Base-by-base conservation (phyloP, 2,888 invertebrate genomes). In the Plebejus melissa region DNA sequence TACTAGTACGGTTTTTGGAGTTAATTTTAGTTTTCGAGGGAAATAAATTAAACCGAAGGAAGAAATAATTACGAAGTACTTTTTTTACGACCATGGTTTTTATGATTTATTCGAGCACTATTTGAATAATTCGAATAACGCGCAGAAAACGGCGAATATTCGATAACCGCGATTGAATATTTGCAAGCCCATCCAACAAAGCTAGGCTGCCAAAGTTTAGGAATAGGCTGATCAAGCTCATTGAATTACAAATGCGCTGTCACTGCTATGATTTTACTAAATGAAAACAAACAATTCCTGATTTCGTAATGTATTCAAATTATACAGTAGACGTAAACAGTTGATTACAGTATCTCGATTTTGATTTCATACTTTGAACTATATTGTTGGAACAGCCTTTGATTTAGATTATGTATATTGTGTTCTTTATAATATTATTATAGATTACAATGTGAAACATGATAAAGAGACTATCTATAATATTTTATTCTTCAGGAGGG, bases 231-330 rank as follows among this genome's bases (percentile, higher is more conserved):
- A 78, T 77, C 78, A 57, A 74, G 69, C 75, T 76, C 76, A 78
- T 79, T 79, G 78, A 78, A 79, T 78, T 77, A 77, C 78, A 79
- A 80, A 79, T 79, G 77, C 36, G 75, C 74, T 74, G 70, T 60
- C 70, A 74, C 65, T 50, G 50, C 60, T 76, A 74, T 76, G 76
- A 76, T 76, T 78, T 77, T 74, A 70, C 74, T 70, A 65, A 75
- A 74, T 75, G 75, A 70, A 78, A 77, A 75, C 75, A 75, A 71
- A 71, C 70, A 58, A 22, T 36, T 22, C 57, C 75, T 71, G 70
- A 69, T 75, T 69, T 22, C 54, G 36, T 69, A 69, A 75, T 69
- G 36, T 58, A 69, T 36, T 75, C 36, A 46, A 54, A 69, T 75
- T 69, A 69, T 46, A 50, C 50, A 4, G 50, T 4, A 36, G 65